Conservation (phyloP, 92 coral and sea anemone species). For the Zoanthus sociatus region DNA sequence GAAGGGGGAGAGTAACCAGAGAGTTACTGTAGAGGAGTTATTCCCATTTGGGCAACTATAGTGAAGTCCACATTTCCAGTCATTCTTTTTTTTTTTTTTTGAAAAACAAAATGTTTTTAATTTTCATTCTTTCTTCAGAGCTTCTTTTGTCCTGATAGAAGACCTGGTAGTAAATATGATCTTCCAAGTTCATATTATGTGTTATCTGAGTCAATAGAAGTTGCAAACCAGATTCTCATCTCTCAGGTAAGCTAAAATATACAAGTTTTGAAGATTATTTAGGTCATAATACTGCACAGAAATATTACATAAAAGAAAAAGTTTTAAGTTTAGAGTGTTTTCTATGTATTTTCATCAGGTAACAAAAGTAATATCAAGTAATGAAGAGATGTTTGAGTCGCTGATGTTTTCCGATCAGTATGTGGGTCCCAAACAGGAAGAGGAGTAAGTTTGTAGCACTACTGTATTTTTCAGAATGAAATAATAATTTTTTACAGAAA, state of each 20-base stretch:
- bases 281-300: background rate
- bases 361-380: conserved; percentile 76
- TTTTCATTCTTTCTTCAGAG: conserved; percentile 57
- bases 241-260: conserved; percentile 73
- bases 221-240: conserved; percentile 76
- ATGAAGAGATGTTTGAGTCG: conserved; percentile 94
- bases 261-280: background rate
- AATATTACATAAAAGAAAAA: too few relatives aligned
- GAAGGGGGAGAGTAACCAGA: too few relatives aligned
- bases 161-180: conserved; percentile 89
- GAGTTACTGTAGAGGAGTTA: too few relatives aligned
- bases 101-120: too few relatives aligned
- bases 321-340: background rate
- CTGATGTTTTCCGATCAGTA: conserved; percentile 96
- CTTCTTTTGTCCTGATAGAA: conserved; percentile 96
- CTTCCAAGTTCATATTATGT: conserved; percentile 84
- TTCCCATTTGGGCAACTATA: too few relatives aligned
- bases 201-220: conserved; percentile 82
- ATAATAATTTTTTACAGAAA: background rate
- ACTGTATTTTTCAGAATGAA: background rate
- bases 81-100: too few relatives aligned
- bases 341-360: conserved; percentile 51
- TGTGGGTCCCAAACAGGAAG: conserved; percentile 96
- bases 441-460: conserved; percentile 78
- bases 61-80: too few relatives aligned